phyloP scores from a whole-genome alignment of 2,113 vertebrate genomes.

The Thamnaconus septentrionalis region DNA sequence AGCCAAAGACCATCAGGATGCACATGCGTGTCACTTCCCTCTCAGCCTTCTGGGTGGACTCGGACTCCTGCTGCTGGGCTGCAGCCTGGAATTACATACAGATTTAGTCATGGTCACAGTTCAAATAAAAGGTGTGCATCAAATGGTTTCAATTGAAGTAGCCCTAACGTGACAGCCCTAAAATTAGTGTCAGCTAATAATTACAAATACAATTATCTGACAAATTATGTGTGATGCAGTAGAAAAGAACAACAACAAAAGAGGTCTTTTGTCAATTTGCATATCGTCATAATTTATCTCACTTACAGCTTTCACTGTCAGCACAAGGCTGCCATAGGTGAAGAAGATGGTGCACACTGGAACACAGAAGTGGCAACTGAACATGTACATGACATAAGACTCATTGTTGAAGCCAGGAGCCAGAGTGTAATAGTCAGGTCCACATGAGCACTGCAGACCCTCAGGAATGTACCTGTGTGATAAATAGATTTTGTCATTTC shows the following conservation, averaged over 20 bases:
- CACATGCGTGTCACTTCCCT: constrained; percentile 83
- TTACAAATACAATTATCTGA: too few relatives aligned
- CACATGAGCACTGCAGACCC: constrained; percentile 79
- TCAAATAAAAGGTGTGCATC: too few relatives aligned
- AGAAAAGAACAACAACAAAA: too few relatives aligned
- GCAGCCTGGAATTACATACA: constrained; percentile 34
- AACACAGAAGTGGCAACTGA: constrained; percentile 66
- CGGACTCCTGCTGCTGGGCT: constrained; percentile 80
- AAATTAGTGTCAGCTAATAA: too few relatives aligned
- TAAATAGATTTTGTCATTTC: constrained; percentile 1
- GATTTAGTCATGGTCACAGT: too few relatives aligned
- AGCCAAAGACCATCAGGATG: constrained; percentile 79
- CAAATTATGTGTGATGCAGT: too few relatives aligned
- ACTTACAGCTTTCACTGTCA: constrained; percentile 77
- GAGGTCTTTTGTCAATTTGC: too few relatives aligned
- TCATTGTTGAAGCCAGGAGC: constrained; percentile 78
- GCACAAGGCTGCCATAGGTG: constrained; percentile 77
- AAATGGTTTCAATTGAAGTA: too few relatives aligned
- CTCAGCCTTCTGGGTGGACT: constrained; percentile 80
- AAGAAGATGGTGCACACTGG: constrained; percentile 75
- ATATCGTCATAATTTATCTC: too few relatives aligned
- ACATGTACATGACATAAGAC: constrained; percentile 29
- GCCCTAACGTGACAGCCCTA: too few relatives aligned
- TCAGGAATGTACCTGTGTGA: constrained; percentile 73
- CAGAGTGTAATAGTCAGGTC: constrained; percentile 79